Base-by-base conservation (phyloP, 2,888 invertebrate species). In the Sphecodes monilicornis region DNA sequence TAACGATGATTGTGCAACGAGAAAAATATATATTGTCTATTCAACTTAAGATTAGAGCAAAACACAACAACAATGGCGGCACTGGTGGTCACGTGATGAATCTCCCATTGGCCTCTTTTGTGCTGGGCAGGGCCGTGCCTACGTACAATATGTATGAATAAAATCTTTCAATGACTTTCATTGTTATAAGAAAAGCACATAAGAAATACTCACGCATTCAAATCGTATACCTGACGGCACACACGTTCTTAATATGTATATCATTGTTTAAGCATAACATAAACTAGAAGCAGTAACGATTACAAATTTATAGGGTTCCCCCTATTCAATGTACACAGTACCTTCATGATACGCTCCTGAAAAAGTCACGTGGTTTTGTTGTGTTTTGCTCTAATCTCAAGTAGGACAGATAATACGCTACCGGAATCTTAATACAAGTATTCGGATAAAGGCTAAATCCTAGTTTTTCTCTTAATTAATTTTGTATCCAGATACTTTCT, bases 1-100 rank as follows among this genome's bases (percentile, higher is more conserved):
- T 16, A 79, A 80, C 54, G 78, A 86, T 87, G 88, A 87, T 90
- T 90, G 89, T 90, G 90, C 90, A 90, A 86, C 85, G 87, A 86
- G 82, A 90, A 91, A 91, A 91, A 91, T 89, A 87, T 90, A 89
- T 90, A 87, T 68, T 68, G 68, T 68, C 39, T 68, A 39, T 68
- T 39, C 39, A 68, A 39, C 39, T 68, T 39, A 68, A 68, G 68
- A 68, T 68, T 66, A 68, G 68, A 68, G 68, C 68, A 68, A 36
- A 68, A 39, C 39, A 68, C 36, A 68, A 68, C 39, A 68, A 68
- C 68, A 68, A 68, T 68, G 68, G 68, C 39, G 68, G 68, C 39
- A 36, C 39, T 36, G 68, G 22, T 22, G 39, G 68, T 68, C 68
- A 68, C 68, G 68, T 68, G 68, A 68, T 10, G 39, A 39, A 39